Conservation (phyloP, 2,113 vertebrate species). For the Pardalotus punctatus region DNA sequence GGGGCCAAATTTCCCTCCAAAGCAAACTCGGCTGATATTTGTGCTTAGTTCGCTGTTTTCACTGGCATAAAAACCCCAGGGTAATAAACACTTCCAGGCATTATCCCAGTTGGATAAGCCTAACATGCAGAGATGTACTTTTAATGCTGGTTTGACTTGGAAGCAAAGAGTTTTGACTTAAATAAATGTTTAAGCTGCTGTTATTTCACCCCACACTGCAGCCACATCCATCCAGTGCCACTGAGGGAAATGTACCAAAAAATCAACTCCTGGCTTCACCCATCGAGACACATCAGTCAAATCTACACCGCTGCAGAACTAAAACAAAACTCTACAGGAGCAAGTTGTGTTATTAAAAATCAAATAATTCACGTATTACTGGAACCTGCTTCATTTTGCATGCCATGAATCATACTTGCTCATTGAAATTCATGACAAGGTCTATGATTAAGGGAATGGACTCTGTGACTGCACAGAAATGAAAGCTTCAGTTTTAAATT, state of each 20-base stretch:
- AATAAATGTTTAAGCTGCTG: not conserved
- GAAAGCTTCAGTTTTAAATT: not conserved
- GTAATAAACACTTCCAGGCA: not conserved
- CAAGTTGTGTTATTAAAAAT: slow-evolving; percentile 49
- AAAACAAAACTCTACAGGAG: slow-evolving; percentile 41
- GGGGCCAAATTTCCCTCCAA: not conserved
- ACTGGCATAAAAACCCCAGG: not conserved
- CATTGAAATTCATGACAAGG: slow-evolving; percentile 25
- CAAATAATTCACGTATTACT: slow-evolving; percentile 46
- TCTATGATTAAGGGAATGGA: slow-evolving; percentile 13
- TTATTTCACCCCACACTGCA: not conserved
- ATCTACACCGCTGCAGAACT: slow-evolving; percentile 6
- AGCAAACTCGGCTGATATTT: not conserved
- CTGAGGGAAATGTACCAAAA: slow-evolving; percentile 12
- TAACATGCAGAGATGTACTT: not conserved
- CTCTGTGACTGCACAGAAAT: slow-evolving; percentile 2
- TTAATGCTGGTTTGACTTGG: not conserved
- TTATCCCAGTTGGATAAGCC: not conserved
- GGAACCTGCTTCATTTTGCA: slow-evolving; percentile 46
- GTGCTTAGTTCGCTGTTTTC: not conserved
- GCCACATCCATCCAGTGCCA: not conserved
- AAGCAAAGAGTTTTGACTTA: not conserved
- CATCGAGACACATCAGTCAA: slow-evolving; percentile 30
- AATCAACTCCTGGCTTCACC: slow-evolving; percentile 9
- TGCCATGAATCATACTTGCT: slow-evolving; percentile 35